Conservation (phyloP, 2,888 invertebrate genomes). For the Drosophila mettleri region DNA sequence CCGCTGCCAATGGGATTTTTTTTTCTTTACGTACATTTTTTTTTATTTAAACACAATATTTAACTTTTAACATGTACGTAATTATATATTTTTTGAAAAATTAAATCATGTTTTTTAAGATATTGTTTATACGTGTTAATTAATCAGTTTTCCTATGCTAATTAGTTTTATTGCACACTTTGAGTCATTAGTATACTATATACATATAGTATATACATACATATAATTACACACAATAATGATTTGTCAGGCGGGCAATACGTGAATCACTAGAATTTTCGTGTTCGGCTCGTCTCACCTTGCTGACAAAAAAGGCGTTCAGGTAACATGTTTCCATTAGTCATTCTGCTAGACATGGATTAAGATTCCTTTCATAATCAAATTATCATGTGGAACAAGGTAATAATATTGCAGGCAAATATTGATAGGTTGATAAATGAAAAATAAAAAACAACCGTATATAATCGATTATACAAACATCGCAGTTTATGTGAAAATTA, state of each 20-base stretch:
- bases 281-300: slow-evolving; percentile 42
- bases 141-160: slow-evolving; percentile 1
- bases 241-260: slow-evolving; percentile 35
- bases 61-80: not conserved
- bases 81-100: too few relatives aligned
- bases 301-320: slow-evolving; percentile 35
- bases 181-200: slow-evolving; percentile 30
- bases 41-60: not conserved
- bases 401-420: slow-evolving; percentile 11
- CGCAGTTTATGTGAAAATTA: not conserved
- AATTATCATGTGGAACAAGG: slow-evolving; percentile 56
- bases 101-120: not conserved
- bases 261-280: slow-evolving; percentile 56
- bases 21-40: not conserved
- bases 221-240: too few relatives aligned
- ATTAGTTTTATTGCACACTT: slow-evolving; percentile 7
- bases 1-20: slow-evolving; percentile 78
- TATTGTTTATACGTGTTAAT: not conserved
- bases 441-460: not conserved
- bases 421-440: not conserved
- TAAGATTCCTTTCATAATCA: slow-evolving; percentile 46
- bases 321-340: slow-evolving; percentile 44
- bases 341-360: slow-evolving; percentile 41
- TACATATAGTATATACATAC: slow-evolving; percentile 1
- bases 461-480: not conserved